A percentile compares a stretch with the other conserved stretches of the same genome.
These are phyloP conservation scores for Thecophora atra DNA, from an alignment of 2,888 invertebrate genomes.

Conservation along the genomic window DNA sequence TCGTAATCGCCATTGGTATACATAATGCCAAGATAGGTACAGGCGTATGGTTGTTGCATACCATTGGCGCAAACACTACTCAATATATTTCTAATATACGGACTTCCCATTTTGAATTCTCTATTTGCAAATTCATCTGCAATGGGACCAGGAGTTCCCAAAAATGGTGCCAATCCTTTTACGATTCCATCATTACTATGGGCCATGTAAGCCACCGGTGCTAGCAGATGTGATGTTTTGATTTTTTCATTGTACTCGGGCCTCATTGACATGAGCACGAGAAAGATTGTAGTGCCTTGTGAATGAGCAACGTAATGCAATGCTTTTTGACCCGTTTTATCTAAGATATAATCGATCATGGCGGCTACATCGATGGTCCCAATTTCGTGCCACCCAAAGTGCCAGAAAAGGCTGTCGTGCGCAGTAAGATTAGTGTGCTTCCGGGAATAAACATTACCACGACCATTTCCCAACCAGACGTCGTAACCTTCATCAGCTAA, in stretches of 20 bases:
- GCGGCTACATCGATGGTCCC: conserved; percentile 70
- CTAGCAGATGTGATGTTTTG: conserved; percentile 58
- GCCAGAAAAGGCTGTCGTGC: conserved; percentile 44
- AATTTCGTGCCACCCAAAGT: conserved; percentile 84
- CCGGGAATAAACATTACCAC: conserved; percentile 48
- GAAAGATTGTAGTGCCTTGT: conserved; percentile 48
- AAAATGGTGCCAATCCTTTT: background rate
- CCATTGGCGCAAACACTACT: background rate
- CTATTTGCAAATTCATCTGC: background rate
- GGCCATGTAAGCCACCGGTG: conserved; percentile 66
- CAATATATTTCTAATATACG: background rate
- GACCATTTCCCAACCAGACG: conserved; percentile 51
- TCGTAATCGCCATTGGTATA: background rate
- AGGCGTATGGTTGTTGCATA: background rate
- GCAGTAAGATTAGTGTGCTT: conserved; percentile 54
- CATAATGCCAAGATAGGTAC: background rate
- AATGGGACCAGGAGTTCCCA: background rate
- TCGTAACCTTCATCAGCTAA: conserved; percentile 51
- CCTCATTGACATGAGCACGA: conserved; percentile 45
- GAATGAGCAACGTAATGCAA: conserved; percentile 51
- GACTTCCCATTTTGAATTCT: background rate
- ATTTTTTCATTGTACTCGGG: conserved; percentile 55
- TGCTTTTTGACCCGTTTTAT: conserved; percentile 36
- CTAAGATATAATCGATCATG: conserved; percentile 50
- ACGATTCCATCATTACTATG: conserved; percentile 55